Conservation (phyloP, 2,888 invertebrate genomes). For the Desoria tigrina region DNA sequence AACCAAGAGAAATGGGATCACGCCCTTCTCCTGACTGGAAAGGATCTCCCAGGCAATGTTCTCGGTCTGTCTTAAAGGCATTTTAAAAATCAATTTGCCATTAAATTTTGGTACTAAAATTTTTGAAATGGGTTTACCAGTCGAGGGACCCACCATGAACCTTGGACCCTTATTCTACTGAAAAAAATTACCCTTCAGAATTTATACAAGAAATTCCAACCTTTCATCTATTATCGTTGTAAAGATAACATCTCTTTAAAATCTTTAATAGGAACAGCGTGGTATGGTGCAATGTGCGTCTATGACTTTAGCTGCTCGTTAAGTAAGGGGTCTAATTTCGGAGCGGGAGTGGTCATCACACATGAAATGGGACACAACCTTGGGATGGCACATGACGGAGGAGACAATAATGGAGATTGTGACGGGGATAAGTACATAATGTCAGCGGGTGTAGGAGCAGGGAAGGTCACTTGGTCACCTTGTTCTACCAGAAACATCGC, state of each 20-base stretch:
- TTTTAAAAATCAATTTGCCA: no score
- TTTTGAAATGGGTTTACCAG: no score
- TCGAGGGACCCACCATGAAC: conserved; percentile 38
- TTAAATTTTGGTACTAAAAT: no score
- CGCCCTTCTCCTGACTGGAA: conserved; percentile 56
- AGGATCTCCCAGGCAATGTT: conserved; percentile 32
- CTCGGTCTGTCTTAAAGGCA: neutral
- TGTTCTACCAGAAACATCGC: conserved; percentile 56
- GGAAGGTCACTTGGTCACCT: conserved; percentile 56
- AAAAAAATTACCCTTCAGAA: no score
- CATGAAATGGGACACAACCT: conserved; percentile 57
- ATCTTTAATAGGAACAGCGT: conserved; percentile 55
- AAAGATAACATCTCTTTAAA: no score
- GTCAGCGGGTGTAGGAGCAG: conserved; percentile 57
- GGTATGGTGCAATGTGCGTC: conserved; percentile 57
- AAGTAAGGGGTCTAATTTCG: conserved; percentile 57
- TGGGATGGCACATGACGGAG: conserved; percentile 57
- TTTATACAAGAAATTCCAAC: no score
- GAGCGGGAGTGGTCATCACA: conserved; percentile 57
- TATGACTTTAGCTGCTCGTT: conserved; percentile 56
- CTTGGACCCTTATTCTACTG: neutral
- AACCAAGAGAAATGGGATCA: conserved; percentile 56
- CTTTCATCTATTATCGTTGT: no score
- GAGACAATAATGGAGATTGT: conserved; percentile 54
- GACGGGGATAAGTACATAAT: conserved; percentile 50